Base-by-base conservation (phyloP, 1,140 invertebrate species). In the Drosophila bifasciata region DNA sequence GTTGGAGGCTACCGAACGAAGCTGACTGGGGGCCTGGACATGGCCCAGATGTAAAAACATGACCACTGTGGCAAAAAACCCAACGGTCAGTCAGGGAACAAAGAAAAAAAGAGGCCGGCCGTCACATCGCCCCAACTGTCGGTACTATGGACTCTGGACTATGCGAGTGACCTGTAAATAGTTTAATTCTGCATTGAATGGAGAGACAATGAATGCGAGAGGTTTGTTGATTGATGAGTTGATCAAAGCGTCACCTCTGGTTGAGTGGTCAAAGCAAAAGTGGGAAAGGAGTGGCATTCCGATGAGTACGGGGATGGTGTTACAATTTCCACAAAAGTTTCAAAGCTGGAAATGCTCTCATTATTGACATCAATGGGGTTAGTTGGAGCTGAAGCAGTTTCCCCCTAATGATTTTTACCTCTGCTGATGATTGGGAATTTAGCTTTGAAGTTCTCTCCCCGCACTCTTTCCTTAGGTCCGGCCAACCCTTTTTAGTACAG, bases 31-130 rank as follows among this genome's bases (percentile, higher is more conserved):
- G 79, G 72, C 67, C 73, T 80, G 80, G 80, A 86, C 80, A 86
- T 85, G 81, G 80, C 80, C 80, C 80, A 85, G 80, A 81, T 86
- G 81, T 85, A 85, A 88, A 86, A 88, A 86, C 83, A 86, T 74
- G 83, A 85, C 81, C 81, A 85, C 77, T 81, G 83, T 81, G 83
- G 71, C 70, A 85, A 85, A 88, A 85, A 88, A 88, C 83, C 67
- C 73, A 78, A 70, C 19, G 69, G 71, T 86, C 62, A 55, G 63
- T 59, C 43, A 21, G 62, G 32, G 13, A 67, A 68, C 49, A 67
- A 68, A 52, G 41, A 43, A 57, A 52, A 66, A 64, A 74, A 51
- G 36, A 53, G 46, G 59, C 49, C 63, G 46, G 59, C 49, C 63
- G 32, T 40, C 16, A 32, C 13, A 16, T 19, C 19, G 36, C 43